Base-by-base conservation (phyloP, 2,888 invertebrate species). In the Drosophila mayaguana region DNA sequence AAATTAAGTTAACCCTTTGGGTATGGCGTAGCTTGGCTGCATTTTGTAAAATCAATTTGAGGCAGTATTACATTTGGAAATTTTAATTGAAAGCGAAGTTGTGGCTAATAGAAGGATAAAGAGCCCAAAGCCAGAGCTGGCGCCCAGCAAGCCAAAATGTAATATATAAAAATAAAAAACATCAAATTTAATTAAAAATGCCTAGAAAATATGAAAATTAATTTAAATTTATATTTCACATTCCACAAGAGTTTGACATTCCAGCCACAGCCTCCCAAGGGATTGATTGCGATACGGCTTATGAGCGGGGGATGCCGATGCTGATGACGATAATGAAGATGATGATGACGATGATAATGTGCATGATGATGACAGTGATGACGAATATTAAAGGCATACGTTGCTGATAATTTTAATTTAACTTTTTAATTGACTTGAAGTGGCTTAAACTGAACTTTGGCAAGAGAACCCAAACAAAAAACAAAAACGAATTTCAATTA, bases 381-480 rank as follows among this genome's bases (percentile, higher is more conserved):
- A 43, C 50, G 63, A 53, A 70, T 28, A 70, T 60, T 46, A 61
- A 53, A 32, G 12, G 53, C 63, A 68, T 53, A 40, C 46, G 50
- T 69, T 53, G 50, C 53, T 65, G 59, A 72, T 70, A 72, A 75
- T 80, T 80, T 77, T 68, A 78, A 84, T 84, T 86, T 66, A 86
- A 86, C 88, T 80, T 88, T 88, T 80, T 84, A 88, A 84, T 84
- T 79, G 64, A 78, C 61, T 75, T 67, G 34, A 70, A 63, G 72
- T 55, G 38, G 68, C 42, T 32, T 8, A 14, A 22, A 14, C 50
- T 8, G 18, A 67, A 43, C 61, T 68, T 68, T 57, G 38, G 28
- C 16, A 6, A 51, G 43, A 22, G 56, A 18, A 16, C 36, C 28
- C 14, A 1, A 22, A 28, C 28, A 28, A 28, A 28, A 28, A 56